Percentiles rank a stretch among this genome's conserved stretches.
Conservation (phyloP, 2,113 vertebrate genomes). For the Gymnorhina tibicen region DNA sequence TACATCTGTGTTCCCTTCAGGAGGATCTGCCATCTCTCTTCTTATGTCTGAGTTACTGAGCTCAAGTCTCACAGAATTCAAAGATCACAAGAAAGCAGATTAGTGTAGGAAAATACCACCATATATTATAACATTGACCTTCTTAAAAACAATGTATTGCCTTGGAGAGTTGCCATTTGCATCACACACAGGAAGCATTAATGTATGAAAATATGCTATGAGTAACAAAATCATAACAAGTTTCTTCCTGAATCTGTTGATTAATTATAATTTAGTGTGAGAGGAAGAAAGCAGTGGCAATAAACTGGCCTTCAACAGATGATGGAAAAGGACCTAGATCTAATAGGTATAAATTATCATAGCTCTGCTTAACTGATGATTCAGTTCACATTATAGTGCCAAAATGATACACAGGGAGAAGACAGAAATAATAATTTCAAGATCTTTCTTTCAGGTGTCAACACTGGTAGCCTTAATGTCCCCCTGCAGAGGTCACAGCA, state of each 20-base stretch:
- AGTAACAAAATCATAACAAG: not conserved
- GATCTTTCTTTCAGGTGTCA: not conserved
- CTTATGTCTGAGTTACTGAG: not conserved
- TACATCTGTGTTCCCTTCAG: not conserved
- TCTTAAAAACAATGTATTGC: conserved; percentile 14
- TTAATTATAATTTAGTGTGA: not conserved
- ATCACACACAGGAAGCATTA: conserved; percentile 9
- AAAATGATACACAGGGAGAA: not conserved
- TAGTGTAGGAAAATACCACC: not conserved
- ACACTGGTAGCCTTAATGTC: not conserved
- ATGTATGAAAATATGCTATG: not conserved
- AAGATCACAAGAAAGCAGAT: conserved; percentile 1
- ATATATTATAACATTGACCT: not conserved
- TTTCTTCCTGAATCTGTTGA: conserved; percentile 27
- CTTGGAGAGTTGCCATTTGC: conserved; percentile 37
- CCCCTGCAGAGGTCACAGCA: not conserved
- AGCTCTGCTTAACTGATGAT: not conserved
- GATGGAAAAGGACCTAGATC: not conserved
- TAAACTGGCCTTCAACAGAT: not conserved
- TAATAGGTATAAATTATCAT: not conserved
- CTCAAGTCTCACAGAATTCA: not conserved
- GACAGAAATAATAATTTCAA: not conserved
- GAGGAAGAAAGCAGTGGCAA: not conserved
- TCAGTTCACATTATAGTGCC: not conserved
- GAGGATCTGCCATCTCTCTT: not conserved